Evolutionary conservation across 2,888 invertebrate species (phyloP), one percentile per base, ranked within the genome.

Genomic region (Elysia crispata): DNA sequence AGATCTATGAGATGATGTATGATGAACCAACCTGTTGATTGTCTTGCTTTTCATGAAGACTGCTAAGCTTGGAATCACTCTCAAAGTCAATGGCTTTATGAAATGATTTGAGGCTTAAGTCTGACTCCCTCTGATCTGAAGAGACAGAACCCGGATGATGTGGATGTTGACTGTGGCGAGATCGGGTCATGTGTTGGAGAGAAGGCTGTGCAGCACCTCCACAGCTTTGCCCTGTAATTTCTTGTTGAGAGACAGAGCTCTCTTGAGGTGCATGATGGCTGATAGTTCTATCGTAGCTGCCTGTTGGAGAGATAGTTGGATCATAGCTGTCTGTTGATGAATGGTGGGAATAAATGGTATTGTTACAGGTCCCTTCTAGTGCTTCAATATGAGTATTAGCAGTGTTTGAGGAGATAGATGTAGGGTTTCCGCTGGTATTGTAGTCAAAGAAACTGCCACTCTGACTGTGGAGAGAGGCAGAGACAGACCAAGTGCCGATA

Each of bases 21-120:
- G n/a, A 41, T 41, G 41, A 11, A 41, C 41, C 25, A 15, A 77
- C 20, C 41, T 33, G 25, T 25, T 72, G 28, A 1, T 80, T 64
- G 49, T 1, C 0, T 23, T 54, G 60, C 30, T 60, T 70, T 18
- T 79, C 77, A 30, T 76, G 31, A 20, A 77, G 3, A 25, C 74
- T 81, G 66, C 66, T 66, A 25, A 30, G 28, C 30, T 74, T 73
- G 20, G 83, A 82, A 30, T 86, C 86, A 23, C 84, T 81, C 23
- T 88, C 88, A 85, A 87, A 88, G 79, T 85, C 85, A 18, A 88
- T 81, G 73, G 86, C 84, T 82, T 87, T 87, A 78, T 86, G 87
- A 15, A 86, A 88, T 77, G 86, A 85, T 66, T 88, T 86, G 23
- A 87, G 84, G 80, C 86, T 87, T 81, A 89, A 87, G 70, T 88